Evolutionary conservation across 2,888 invertebrate species (phyloP).

Genomic region (Zaprionus lineosus): DNA sequence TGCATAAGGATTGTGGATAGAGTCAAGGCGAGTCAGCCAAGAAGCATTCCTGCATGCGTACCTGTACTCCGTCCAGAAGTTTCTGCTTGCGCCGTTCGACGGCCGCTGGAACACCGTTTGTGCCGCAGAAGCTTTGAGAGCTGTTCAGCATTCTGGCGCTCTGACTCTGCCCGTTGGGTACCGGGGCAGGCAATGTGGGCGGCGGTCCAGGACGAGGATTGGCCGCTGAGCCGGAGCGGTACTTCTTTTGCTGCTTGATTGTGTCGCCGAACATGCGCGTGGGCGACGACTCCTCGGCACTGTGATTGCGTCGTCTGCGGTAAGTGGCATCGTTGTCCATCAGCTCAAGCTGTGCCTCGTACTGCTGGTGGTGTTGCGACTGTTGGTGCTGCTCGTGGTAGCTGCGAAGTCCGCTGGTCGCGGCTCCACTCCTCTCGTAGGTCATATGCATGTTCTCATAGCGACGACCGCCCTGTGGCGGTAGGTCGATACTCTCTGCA

Average conservation of each 20-base stretch:
- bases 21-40: no score
- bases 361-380: conserved; percentile 58
- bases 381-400: conserved; percentile 74
- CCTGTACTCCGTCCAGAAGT: conserved; percentile 77
- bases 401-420: conserved; percentile 55
- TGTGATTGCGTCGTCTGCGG: conserved; percentile 74
- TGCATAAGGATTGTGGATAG: no score
- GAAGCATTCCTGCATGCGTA: conserved; percentile 4
- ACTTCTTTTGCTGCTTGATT: conserved; percentile 84
- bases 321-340: conserved; percentile 77
- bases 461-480: conserved; percentile 45
- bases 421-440: conserved; percentile 69
- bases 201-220: conserved; percentile 87
- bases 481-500: conserved; percentile 85
- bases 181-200: conserved; percentile 88
- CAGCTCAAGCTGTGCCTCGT: conserved; percentile 69
- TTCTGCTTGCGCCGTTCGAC: conserved; percentile 80
- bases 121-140: conserved; percentile 85
- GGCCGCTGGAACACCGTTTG: conserved; percentile 79
- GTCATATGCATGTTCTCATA: conserved; percentile 81
- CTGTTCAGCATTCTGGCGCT: conserved; percentile 84
- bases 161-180: conserved; percentile 83
- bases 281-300: conserved; percentile 83
- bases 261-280: conserved; percentile 90
- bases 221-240: conserved; percentile 84